A percentile compares a stretch with the other conserved stretches of the same genome.
Evolutionary conservation across 2,113 vertebrate genomes (phyloP).

Genomic region (Dolichallabes microphthalmus): DNA sequence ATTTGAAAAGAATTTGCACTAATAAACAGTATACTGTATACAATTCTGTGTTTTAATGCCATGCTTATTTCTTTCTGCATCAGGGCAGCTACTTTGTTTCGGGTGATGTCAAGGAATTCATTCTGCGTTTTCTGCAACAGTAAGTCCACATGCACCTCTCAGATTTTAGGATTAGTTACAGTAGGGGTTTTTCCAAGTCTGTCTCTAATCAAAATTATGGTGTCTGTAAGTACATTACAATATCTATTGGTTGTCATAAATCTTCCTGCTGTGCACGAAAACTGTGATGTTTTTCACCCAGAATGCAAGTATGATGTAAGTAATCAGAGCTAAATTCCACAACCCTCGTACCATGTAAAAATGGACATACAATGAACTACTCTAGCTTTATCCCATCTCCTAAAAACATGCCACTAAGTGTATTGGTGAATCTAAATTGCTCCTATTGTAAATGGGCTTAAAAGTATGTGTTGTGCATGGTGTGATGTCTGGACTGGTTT

Average conservation of each 20-base stretch:
- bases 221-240: too few relatives aligned
- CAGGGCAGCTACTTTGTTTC: conserved; percentile 85
- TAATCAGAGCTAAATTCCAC: too few relatives aligned
- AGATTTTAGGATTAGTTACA: neutral
- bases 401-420: neutral
- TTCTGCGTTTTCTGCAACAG: conserved; percentile 84
- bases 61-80: conserved; percentile 31
- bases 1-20: neutral
- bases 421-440: neutral
- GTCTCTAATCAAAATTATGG: too few relatives aligned
- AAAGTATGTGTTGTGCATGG: neutral
- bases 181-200: too few relatives aligned
- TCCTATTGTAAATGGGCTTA: neutral
- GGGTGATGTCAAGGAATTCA: conserved; percentile 79
- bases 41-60: neutral
- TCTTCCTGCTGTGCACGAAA: too few relatives aligned
- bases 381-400: neutral
- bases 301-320: too few relatives aligned
- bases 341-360: too few relatives aligned
- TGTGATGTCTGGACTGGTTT: neutral
- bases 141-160: conserved; percentile 64
- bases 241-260: too few relatives aligned
- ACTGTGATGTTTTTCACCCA: too few relatives aligned
- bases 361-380: too few relatives aligned
- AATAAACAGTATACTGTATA: too few relatives aligned